phyloP scores from a whole-genome alignment of 2,797 vertebrate species.

The Menidia menidia region DNA sequence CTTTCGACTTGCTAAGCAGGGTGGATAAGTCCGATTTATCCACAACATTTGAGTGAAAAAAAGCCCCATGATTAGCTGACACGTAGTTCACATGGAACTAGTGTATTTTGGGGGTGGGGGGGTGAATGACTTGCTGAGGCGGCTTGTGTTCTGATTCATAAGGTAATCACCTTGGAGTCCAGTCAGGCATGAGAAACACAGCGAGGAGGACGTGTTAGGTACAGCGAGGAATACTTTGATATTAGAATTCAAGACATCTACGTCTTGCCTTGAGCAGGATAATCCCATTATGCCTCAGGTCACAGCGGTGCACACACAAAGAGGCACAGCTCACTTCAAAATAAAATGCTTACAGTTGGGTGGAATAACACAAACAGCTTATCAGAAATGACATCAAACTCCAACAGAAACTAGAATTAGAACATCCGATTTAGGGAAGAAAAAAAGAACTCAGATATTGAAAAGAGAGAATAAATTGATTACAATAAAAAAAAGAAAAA shows the following conservation, averaged over 20 bases:
- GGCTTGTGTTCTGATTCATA: constrained; percentile 62
- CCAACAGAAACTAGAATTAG: constrained; percentile 69
- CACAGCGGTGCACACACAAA: constrained; percentile 55
- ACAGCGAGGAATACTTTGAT: constrained; percentile 70
- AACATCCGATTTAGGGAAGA: constrained; percentile 66
- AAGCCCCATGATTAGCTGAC: constrained; percentile 26
- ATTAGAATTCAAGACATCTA: constrained; percentile 74
- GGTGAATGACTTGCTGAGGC: constrained; percentile 60
- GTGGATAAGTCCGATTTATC: constrained; percentile 25
- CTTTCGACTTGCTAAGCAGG: constrained; percentile 29
- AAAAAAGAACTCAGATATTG: constrained; percentile 63
- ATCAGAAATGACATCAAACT: constrained; percentile 73
- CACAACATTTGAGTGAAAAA: constrained; percentile 15
- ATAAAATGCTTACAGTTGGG: constrained; percentile 75
- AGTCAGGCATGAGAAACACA: constrained; percentile 70
- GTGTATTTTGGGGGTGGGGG: neutral
- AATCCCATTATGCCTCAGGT: constrained; percentile 78
- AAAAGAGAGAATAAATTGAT: constrained; percentile 62
- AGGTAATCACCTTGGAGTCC: constrained; percentile 63
- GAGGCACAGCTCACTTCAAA: constrained; percentile 69
- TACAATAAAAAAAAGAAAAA: constrained; percentile 53
- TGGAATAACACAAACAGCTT: constrained; percentile 67
- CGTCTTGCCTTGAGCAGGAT: constrained; percentile 74
- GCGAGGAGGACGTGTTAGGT: constrained; percentile 68
- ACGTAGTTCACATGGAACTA: constrained; percentile 16